Conservation (phyloP, 64 coral and sea anemone species). For the Porites australiensis region DNA sequence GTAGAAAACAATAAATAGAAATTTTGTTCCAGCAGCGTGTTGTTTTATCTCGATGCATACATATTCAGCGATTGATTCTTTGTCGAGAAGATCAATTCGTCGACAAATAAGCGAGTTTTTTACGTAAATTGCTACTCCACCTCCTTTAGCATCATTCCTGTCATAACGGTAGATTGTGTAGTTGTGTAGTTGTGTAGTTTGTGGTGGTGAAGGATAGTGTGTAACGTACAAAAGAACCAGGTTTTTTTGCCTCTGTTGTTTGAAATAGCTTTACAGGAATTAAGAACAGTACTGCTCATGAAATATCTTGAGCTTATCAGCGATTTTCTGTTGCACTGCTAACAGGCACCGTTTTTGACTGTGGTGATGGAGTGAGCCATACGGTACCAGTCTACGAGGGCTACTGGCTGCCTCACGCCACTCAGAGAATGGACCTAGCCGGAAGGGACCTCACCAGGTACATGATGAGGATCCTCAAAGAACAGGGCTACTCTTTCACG, state of each 20-base stretch:
- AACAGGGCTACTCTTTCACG: slow-evolving; percentile 88
- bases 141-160: slow-evolving; percentile 44
- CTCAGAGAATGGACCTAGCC: slow-evolving; percentile 83
- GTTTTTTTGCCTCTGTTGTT: too few relatives aligned
- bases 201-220: too few relatives aligned
- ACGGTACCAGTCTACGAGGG: slow-evolving; percentile 97
- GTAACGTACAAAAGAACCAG: too few relatives aligned
- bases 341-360: slow-evolving; percentile 90
- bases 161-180: slow-evolving; percentile 53
- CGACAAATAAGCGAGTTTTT: slow-evolving; percentile 69
- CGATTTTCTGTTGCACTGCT: not conserved
- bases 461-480: slow-evolving; percentile 80
- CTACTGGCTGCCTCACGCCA: slow-evolving; percentile 96
- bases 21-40: slow-evolving; percentile 51
- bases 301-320: not conserved
- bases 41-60: slow-evolving; percentile 60
- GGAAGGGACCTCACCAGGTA: slow-evolving; percentile 90
- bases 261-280: too few relatives aligned
- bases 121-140: slow-evolving; percentile 56
- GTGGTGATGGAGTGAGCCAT: slow-evolving; percentile 92
- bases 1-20: slow-evolving; percentile 69
- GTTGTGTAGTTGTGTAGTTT: too few relatives aligned
- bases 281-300: too few relatives aligned
- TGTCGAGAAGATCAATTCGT: slow-evolving; percentile 37
- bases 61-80: slow-evolving; percentile 38